phyloP scores from a whole-genome alignment of 2,888 invertebrate species.

The Saturnia japonica region DNA sequence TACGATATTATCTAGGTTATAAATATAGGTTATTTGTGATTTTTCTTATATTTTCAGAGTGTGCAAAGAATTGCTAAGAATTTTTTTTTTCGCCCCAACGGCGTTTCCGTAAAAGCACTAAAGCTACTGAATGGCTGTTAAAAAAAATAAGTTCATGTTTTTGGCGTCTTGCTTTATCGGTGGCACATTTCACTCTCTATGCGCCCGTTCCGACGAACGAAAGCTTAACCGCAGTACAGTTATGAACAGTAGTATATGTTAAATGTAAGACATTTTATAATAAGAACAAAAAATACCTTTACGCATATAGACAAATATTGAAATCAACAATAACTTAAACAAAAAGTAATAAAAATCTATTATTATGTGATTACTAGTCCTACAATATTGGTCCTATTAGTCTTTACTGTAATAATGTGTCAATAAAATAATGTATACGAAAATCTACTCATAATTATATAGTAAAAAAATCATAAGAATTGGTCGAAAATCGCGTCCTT shows the following conservation, averaged over 20 bases:
- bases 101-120: neutral
- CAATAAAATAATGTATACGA: no score
- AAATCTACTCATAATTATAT: no score
- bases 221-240: slow-evolving; percentile 26
- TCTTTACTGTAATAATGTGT: no score
- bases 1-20: neutral
- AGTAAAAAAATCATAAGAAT: no score
- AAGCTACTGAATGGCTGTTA: slow-evolving; percentile 16
- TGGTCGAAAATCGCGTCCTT: no score
- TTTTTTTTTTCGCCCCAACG: neutral
- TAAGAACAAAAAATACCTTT: neutral
- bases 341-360: no score
- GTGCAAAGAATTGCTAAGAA: neutral
- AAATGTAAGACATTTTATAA: neutral
- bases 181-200: slow-evolving; percentile 57
- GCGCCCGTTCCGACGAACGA: slow-evolving; percentile 44
- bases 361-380: no score
- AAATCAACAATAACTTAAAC: no score
- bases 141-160: slow-evolving; percentile 51
- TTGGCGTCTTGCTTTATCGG: slow-evolving; percentile 54
- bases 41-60: neutral
- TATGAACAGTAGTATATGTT: neutral
- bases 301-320: neutral
- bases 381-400: no score
- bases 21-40: neutral